A percentile compares a stretch with the other conserved stretches of the same genome.
Evolutionary conservation across 2,797 vertebrate genomes (phyloP).

Genomic region (Distichodus sexfasciatus): DNA sequence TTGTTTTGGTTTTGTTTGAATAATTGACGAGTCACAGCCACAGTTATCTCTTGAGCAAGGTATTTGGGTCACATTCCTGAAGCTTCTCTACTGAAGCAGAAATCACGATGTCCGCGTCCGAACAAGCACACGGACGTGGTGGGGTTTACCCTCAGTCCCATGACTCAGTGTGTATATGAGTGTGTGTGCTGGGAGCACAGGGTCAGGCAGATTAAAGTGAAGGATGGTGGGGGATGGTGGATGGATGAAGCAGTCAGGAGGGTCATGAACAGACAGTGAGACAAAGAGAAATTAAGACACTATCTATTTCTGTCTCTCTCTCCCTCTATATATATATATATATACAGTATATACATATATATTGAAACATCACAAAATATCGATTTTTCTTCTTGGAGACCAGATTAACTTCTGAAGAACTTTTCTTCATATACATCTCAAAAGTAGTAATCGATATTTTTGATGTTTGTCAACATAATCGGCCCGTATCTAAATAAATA

Average conservation of each 20-base stretch:
- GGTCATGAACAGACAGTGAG: not conserved
- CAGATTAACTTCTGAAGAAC: too few species aligned
- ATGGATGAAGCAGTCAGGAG: slow-evolving; percentile 1
- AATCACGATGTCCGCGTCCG: not conserved
- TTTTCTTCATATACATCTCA: too few species aligned
- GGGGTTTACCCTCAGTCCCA: slow-evolving; percentile 29
- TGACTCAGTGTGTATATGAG: slow-evolving; percentile 39
- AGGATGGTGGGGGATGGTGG: slow-evolving; percentile 32
- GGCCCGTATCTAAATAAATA: too few species aligned
- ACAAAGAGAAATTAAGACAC: not conserved
- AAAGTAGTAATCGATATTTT: too few species aligned
- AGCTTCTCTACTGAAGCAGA: not conserved
- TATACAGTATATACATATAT: too few species aligned
- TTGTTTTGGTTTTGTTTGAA: not conserved
- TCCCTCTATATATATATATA: not conserved
- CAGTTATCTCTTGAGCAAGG: not conserved
- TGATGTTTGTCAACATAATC: too few species aligned
- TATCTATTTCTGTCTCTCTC: not conserved
- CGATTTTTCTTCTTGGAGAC: too few species aligned
- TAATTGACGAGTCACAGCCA: not conserved
- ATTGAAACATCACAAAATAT: too few species aligned
- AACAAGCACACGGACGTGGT: not conserved
- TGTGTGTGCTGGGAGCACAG: slow-evolving; percentile 29
- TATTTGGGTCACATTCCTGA: not conserved
- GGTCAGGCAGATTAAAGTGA: slow-evolving; percentile 47